Evolutionary conservation across 2,797 vertebrate genomes (phyloP).

Genomic region (Hippoglossus hippoglossus): DNA sequence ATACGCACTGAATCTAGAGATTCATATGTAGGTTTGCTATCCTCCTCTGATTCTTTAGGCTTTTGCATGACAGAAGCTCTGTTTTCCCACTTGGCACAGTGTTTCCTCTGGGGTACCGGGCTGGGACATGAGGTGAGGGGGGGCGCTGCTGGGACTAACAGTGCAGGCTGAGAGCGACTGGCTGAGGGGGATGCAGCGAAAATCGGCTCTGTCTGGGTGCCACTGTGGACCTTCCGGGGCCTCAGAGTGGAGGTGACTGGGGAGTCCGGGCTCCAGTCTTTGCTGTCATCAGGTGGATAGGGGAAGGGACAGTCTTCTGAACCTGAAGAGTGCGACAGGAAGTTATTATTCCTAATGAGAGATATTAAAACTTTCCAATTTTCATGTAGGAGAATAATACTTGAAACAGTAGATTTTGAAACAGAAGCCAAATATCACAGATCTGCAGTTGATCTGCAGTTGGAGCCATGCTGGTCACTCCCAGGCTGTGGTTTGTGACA

Average conservation of each 20-base stretch:
- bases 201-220: slow-evolving; percentile 90
- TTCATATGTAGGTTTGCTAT: slow-evolving; percentile 84
- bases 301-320: slow-evolving; percentile 88
- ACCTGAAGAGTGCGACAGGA: slow-evolving; percentile 63
- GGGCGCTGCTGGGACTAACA: slow-evolving; percentile 65
- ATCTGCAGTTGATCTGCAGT: too few relatives aligned
- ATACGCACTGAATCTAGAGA: slow-evolving; percentile 88
- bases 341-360: slow-evolving; percentile 1
- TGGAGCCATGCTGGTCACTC: too few relatives aligned
- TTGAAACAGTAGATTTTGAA: not conserved
- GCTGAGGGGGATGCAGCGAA: slow-evolving; percentile 36
- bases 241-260: slow-evolving; percentile 82
- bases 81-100: slow-evolving; percentile 96
- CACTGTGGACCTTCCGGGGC: slow-evolving; percentile 81
- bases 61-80: slow-evolving; percentile 86
- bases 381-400: too few relatives aligned
- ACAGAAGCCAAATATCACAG: not conserved
- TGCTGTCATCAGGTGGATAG: slow-evolving; percentile 84
- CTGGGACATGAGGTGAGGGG: slow-evolving; percentile 85
- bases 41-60: slow-evolving; percentile 80
- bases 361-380: not conserved
- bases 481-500: too few relatives aligned
- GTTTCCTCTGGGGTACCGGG: slow-evolving; percentile 88
- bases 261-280: slow-evolving; percentile 88
- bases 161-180: slow-evolving; percentile 53